Percentiles rank a stretch among this genome's conserved stretches.
These are phyloP conservation scores for Pseudomugil tenellus DNA, from an alignment of 2,797 vertebrate species.

Conservation along the genomic window DNA sequence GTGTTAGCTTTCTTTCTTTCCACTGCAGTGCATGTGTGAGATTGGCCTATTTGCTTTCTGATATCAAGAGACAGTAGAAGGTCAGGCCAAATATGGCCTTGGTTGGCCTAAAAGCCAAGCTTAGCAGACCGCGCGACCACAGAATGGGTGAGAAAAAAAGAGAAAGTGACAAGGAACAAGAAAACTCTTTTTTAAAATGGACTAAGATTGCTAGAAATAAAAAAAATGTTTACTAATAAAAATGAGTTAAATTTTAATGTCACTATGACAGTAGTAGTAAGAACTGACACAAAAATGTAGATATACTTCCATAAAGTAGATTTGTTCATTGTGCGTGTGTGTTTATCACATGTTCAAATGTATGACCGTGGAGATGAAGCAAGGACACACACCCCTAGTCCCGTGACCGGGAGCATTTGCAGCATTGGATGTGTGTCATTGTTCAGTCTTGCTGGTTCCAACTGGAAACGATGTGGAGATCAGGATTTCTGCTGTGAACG, in stretches of 20 bases:
- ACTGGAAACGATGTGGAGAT: not conserved
- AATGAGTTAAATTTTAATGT: not conserved
- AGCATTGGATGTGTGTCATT: conserved; percentile 10
- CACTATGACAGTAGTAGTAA: not conserved
- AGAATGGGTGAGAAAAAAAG: not conserved
- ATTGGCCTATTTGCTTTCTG: conserved; percentile 53
- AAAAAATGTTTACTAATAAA: not conserved
- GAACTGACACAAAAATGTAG: not conserved
- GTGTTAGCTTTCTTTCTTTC: conserved; percentile 58
- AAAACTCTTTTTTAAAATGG: not conserved
- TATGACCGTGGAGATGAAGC: conserved; percentile 3
- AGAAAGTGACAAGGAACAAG: not conserved
- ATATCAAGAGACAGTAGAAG: conserved; percentile 39
- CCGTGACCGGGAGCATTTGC: conserved; percentile 11
- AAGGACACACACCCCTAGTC: not conserved
- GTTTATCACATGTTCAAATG: conserved; percentile 22
- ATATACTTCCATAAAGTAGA: not conserved
- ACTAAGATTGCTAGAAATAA: not conserved
- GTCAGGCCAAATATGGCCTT: conserved; percentile 34
- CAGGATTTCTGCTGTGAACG: not conserved
- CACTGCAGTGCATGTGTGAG: conserved; percentile 35
- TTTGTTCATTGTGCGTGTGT: not conserved
- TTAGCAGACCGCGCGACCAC: not conserved
- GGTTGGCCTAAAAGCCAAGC: not conserved
- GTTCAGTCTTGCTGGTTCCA: conserved; percentile 9